Evolutionary conservation across 2,797 vertebrate species (phyloP).

Genomic region (Brotula barbata): DNA sequence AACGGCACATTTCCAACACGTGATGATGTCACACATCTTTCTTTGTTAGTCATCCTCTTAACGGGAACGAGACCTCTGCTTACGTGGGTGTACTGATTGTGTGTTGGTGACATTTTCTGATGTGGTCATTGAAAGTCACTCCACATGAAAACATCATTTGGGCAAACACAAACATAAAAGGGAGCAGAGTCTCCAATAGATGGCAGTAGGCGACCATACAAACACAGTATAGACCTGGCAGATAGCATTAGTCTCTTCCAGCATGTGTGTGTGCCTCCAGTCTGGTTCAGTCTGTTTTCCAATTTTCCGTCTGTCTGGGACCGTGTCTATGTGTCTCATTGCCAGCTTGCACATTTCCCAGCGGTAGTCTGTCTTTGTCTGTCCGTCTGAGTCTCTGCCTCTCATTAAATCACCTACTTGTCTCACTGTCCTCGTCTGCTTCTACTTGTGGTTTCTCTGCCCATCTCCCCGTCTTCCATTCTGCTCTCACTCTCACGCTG

Average conservation of each 20-base stretch:
- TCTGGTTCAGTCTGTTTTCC: neutral
- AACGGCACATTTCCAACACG: too few relatives aligned
- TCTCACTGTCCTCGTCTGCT: neutral
- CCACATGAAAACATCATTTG: neutral
- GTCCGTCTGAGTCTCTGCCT: neutral
- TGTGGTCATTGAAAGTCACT: neutral
- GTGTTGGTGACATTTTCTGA: neutral
- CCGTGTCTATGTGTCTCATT: neutral
- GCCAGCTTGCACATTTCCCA: constrained; percentile 1
- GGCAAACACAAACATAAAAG: too few relatives aligned
- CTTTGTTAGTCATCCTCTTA: neutral
- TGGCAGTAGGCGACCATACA: constrained; percentile 48
- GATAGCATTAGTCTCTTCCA: neutral
- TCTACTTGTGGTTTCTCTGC: neutral
- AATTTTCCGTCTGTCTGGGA: constrained; percentile 4
- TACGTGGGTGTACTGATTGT: neutral
- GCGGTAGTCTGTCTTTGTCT: neutral
- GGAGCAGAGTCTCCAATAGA: constrained; percentile 38
- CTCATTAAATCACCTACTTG: neutral
- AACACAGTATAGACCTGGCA: neutral
- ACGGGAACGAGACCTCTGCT: neutral
- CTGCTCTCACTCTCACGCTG: neutral
- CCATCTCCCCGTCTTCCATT: neutral
- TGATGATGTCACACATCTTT: too few relatives aligned
- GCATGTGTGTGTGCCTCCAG: neutral